These are phyloP conservation scores for Notolepis coatsorum DNA, from an alignment of 2,797 vertebrate genomes.

Conservation along the genomic window DNA sequence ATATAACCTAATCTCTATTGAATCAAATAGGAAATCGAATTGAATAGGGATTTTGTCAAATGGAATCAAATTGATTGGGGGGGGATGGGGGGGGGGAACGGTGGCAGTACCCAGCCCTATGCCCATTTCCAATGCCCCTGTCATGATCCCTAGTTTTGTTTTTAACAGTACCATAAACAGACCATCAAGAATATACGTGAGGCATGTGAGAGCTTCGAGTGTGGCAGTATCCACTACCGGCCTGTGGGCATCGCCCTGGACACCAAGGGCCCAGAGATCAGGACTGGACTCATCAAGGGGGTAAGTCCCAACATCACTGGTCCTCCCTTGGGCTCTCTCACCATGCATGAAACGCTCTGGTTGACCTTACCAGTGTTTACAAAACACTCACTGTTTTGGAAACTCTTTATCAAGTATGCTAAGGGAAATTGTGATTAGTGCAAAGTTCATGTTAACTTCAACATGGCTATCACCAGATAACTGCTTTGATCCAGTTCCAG, in stretches of 20 bases:
- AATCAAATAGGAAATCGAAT: too few relatives aligned
- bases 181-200: slow-evolving; percentile 95
- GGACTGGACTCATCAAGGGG: slow-evolving; percentile 96
- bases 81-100: too few relatives aligned
- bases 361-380: not conserved
- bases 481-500: too few relatives aligned
- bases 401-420: not conserved
- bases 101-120: too few relatives aligned
- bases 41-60: too few relatives aligned
- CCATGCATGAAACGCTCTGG: not conserved
- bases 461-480: too few relatives aligned
- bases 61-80: too few relatives aligned
- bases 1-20: too few relatives aligned
- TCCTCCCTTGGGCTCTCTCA: not conserved
- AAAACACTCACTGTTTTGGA: slow-evolving; percentile 3
- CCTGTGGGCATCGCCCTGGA: slow-evolving; percentile 96
- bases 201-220: slow-evolving; percentile 93
- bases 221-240: slow-evolving; percentile 94
- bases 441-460: not conserved
- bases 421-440: not conserved
- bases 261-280: slow-evolving; percentile 98
- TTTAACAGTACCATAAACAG: slow-evolving; percentile 87
- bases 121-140: too few relatives aligned
- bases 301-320: slow-evolving; percentile 76
- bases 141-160: not conserved